Percentiles rank a stretch among this genome's conserved stretches.
Conservation (phyloP, 2,113 vertebrate genomes). For the Elachura formosa region DNA sequence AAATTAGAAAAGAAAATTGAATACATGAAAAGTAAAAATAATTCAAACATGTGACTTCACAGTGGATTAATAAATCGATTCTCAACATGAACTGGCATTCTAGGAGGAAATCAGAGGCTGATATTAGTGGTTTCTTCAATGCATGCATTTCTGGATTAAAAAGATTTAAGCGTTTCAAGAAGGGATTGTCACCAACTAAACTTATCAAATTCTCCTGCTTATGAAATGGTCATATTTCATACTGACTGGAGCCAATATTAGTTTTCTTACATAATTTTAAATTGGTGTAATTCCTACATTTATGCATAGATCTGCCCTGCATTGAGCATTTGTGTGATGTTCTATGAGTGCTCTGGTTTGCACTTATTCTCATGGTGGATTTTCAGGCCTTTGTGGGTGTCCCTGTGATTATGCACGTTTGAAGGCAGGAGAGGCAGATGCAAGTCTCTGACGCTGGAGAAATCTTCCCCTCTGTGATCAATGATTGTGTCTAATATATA, state of each 20-base stretch:
- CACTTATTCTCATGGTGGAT: neutral
- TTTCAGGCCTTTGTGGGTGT: neutral
- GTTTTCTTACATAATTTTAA: neutral
- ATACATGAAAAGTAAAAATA: neutral
- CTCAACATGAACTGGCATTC: neutral
- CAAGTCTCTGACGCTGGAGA: neutral
- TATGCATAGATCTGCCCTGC: neutral
- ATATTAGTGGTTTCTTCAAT: neutral
- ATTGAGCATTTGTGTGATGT: neutral
- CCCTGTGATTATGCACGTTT: neutral
- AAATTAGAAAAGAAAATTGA: conserved; percentile 29
- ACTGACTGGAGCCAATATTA: neutral
- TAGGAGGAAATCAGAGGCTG: neutral
- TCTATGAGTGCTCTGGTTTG: neutral
- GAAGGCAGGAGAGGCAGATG: neutral
- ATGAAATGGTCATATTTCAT: neutral
- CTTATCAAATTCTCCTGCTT: neutral
- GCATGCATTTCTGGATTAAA: neutral
- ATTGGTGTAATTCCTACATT: neutral
- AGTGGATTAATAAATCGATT: neutral
- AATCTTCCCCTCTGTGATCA: neutral
- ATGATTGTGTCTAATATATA: neutral
- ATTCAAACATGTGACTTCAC: neutral
- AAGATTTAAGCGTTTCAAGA: neutral
- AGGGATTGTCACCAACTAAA: neutral